phyloP scores from a whole-genome alignment of 2,888 invertebrate genomes.

The Drosophila lutescens region DNA sequence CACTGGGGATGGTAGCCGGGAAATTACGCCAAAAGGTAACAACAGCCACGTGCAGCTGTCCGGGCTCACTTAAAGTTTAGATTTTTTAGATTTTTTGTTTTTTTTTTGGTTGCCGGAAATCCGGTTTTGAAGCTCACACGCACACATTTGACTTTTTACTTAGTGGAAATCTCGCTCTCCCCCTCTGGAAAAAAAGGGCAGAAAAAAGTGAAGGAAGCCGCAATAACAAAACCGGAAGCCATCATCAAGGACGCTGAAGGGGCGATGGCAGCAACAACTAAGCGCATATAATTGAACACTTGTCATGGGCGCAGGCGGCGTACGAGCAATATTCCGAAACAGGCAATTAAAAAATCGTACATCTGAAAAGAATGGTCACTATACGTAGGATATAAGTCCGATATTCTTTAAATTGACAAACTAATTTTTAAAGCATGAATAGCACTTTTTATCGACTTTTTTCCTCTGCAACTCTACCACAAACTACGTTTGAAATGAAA shows the following conservation, averaged over 20 bases:
- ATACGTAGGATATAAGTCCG: no score
- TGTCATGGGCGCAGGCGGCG: constrained; percentile 20
- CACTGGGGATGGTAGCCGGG: constrained; percentile 20
- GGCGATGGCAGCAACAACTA: constrained; percentile 10
- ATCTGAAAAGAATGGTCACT: background rate
- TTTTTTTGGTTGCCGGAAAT: constrained; percentile 38
- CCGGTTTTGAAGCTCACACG: constrained; percentile 40
- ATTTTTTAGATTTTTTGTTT: background rate
- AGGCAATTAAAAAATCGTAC: constrained; percentile 20
- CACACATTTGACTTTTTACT: constrained; percentile 29
- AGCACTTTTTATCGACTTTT: background rate
- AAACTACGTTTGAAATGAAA: background rate
- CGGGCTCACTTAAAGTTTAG: constrained; percentile 27
- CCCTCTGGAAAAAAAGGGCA: background rate
- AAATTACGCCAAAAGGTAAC: constrained; percentile 41
- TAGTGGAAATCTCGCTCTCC: constrained; percentile 1
- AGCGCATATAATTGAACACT: constrained; percentile 43
- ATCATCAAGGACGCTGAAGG: constrained; percentile 27
- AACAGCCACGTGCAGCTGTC: constrained; percentile 36
- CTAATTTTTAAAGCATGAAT: background rate
- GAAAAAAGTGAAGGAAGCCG: background rate
- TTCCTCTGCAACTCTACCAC: background rate
- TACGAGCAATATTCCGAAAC: constrained; percentile 27
- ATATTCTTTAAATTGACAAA: background rate
- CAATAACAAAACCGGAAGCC: constrained; percentile 27